These are phyloP conservation scores for Tetragonula clypearis DNA, from an alignment of 1,140 invertebrate species.

Conservation along the genomic window DNA sequence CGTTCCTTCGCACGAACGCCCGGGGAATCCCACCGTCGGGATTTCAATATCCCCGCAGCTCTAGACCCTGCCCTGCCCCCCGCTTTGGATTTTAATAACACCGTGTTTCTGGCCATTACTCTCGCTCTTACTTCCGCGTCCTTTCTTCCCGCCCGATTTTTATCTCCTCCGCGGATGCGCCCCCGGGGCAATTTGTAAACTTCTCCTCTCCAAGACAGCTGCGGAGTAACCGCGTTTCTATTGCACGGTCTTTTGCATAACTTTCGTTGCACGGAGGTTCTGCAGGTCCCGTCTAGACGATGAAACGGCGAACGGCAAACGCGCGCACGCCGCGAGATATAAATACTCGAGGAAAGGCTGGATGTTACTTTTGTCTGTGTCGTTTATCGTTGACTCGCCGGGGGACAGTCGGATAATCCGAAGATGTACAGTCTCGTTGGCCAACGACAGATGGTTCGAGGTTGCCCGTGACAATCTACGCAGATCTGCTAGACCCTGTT, in stretches of 20 bases:
- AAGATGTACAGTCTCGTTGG: background rate
- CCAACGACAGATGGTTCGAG: background rate
- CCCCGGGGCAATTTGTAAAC: background rate
- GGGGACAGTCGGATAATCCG: background rate
- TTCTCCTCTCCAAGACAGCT: too few relatives aligned
- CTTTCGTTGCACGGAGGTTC: background rate
- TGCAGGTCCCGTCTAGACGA: background rate
- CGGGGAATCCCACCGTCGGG: background rate
- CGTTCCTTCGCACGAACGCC: background rate
- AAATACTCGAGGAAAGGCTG: background rate
- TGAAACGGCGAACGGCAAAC: background rate
- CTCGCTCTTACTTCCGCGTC: background rate
- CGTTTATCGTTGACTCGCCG: background rate
- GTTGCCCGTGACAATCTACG: background rate
- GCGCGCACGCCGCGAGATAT: background rate
- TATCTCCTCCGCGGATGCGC: background rate
- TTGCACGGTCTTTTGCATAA: background rate
- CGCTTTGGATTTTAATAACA: constrained; percentile 56
- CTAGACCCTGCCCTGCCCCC: background rate
- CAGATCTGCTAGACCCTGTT: background rate
- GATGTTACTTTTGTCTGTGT: background rate
- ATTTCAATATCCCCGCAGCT: constrained; percentile 53
- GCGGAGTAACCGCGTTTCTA: background rate
- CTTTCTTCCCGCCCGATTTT: background rate
- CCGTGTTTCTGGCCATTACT: constrained; percentile 39